Conservation (phyloP, 2,113 vertebrate genomes). For the Craseonycteris thonglongyai region DNA sequence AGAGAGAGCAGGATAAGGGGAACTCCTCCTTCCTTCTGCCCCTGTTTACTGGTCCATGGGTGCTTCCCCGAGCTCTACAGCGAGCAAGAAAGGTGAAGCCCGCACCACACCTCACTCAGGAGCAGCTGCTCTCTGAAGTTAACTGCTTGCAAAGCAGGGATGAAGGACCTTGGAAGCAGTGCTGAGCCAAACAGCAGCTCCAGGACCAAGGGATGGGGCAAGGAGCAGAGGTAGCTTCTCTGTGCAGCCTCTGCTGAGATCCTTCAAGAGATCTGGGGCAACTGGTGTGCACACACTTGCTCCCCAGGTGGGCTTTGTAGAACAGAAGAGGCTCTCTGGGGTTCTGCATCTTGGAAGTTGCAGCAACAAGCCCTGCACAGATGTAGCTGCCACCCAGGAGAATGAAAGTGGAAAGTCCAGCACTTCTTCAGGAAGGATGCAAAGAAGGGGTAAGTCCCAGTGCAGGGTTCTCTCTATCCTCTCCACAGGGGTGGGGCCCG, state of each 20-base stretch:
- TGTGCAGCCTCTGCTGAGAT: slow-evolving; percentile 24
- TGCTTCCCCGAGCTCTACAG: not conserved
- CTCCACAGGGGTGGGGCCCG: not conserved
- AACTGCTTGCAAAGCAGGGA: not conserved
- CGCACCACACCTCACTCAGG: not conserved
- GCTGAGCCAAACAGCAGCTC: not conserved
- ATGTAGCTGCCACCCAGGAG: not conserved
- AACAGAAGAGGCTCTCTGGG: slow-evolving; percentile 36
- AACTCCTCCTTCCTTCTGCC: not conserved
- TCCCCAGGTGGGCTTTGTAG: slow-evolving; percentile 66
- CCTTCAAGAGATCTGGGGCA: slow-evolving; percentile 49
- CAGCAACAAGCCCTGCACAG: not conserved
- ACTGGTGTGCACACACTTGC: slow-evolving; percentile 37
- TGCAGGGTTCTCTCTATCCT: not conserved
- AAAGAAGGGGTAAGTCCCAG: not conserved
- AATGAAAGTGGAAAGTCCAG: not conserved
- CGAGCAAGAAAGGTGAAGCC: not conserved
- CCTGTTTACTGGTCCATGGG: not conserved
- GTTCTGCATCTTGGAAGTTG: not conserved
- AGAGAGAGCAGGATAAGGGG: not conserved
- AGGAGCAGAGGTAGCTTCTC: not conserved
- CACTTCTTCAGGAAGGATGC: not conserved
- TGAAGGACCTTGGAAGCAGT: not conserved
- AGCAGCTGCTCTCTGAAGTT: not conserved
- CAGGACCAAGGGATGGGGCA: not conserved